Percentiles rank a stretch among this genome's conserved stretches.
These are phyloP conservation scores for Orgyia antiqua DNA, from an alignment of 2,888 invertebrate genomes.

Conservation along the genomic window DNA sequence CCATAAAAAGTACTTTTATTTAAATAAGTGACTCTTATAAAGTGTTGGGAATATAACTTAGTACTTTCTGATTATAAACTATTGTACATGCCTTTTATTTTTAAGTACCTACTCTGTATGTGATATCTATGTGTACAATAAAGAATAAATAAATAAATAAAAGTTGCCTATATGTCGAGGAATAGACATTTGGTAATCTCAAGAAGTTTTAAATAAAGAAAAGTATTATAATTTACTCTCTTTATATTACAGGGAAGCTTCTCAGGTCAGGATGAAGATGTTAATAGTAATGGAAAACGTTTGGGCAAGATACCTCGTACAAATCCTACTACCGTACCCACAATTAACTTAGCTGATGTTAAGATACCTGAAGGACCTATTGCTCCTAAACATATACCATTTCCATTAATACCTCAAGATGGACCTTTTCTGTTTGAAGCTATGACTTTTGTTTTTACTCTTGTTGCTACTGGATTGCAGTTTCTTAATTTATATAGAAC, in stretches of 20 bases:
- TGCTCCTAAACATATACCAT: slow-evolving; percentile 88
- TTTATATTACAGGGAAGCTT: slow-evolving; percentile 42
- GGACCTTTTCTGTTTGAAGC: slow-evolving; percentile 91
- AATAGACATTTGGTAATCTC: too few species aligned
- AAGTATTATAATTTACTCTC: too few species aligned
- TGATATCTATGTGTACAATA: too few species aligned
- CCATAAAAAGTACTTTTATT: too few species aligned
- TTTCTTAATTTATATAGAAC: slow-evolving; percentile 96
- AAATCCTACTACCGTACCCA: slow-evolving; percentile 28
- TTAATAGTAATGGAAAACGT: slow-evolving; percentile 52
- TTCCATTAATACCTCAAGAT: slow-evolving; percentile 87
- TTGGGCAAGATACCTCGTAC: slow-evolving; percentile 39
- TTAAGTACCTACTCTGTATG: too few species aligned
- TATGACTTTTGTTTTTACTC: slow-evolving; percentile 88
- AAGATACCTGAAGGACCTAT: slow-evolving; percentile 61
- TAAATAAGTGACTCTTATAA: too few species aligned
- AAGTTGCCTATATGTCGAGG: too few species aligned
- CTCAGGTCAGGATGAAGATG: slow-evolving; percentile 50
- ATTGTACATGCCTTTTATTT: too few species aligned
- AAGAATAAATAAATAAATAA: too few species aligned
- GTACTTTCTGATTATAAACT: too few species aligned
- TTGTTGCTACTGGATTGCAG: slow-evolving; percentile 90
- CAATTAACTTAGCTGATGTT: slow-evolving; percentile 28
- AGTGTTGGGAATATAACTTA: too few species aligned
- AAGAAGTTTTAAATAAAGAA: too few species aligned